phyloP scores from a whole-genome alignment of 30 jellyfish, hydroid and myxozoan genomes.

The Aurelia sp. region DNA sequence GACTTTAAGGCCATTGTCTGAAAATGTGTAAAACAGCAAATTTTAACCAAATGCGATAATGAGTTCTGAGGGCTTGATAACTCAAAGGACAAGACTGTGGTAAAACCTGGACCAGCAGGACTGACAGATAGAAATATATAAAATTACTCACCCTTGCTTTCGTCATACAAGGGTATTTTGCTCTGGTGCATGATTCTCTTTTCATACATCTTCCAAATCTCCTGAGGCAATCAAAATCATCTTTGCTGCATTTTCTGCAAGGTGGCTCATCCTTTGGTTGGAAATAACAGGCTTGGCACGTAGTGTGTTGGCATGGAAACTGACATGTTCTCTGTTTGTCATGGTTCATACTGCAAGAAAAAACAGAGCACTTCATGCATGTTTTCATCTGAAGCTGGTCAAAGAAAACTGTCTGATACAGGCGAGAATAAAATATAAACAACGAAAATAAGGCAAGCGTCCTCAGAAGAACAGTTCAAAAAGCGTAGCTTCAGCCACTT shows the following conservation, averaged over 20 bases:
- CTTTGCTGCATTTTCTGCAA: slow-evolving; percentile 76
- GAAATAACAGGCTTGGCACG: slow-evolving; percentile 93
- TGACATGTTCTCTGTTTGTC: slow-evolving; percentile 80
- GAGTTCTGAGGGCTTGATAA: too few relatives aligned
- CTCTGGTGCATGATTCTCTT: slow-evolving; percentile 86
- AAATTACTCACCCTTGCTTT: slow-evolving; percentile 79
- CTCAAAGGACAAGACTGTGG: too few relatives aligned
- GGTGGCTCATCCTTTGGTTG: slow-evolving; percentile 88
- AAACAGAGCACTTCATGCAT: background rate
- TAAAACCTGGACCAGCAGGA: too few relatives aligned
- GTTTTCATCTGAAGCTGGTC: too few relatives aligned
- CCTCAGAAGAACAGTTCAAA: too few relatives aligned
- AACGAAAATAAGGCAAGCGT: too few relatives aligned
- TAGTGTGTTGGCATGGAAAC: slow-evolving; percentile 93
- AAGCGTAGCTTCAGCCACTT: too few relatives aligned
- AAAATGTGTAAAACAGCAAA: too few relatives aligned
- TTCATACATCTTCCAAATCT: slow-evolving; percentile 84
- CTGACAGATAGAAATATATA: background rate
- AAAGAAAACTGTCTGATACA: too few relatives aligned
- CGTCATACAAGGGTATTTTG: slow-evolving; percentile 88
- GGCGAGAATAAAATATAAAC: too few relatives aligned
- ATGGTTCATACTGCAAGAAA: slow-evolving; percentile 65
- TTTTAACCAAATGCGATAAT: too few relatives aligned
- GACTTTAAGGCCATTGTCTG: too few relatives aligned
- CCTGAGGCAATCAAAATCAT: slow-evolving; percentile 80